phyloP scores from a whole-genome alignment of 53 echinoderm and acorn worm genomes.

The Crossaster papposus region DNA sequence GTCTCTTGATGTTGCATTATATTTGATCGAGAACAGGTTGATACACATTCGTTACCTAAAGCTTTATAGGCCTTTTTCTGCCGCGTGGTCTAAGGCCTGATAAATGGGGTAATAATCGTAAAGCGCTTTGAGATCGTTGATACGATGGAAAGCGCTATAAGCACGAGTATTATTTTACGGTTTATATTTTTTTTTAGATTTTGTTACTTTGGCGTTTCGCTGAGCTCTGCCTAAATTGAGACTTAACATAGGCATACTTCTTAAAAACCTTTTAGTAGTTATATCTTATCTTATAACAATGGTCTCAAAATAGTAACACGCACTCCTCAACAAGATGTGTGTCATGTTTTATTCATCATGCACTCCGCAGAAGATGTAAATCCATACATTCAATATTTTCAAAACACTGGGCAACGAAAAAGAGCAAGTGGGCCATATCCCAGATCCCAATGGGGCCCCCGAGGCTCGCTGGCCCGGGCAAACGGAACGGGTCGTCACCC shows the following conservation, averaged over 20 bases:
- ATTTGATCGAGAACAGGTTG: too few species aligned
- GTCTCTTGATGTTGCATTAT: too few species aligned
- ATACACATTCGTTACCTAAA: too few species aligned
- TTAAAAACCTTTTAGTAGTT: neutral
- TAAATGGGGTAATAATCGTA: too few species aligned
- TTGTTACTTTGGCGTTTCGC: neutral
- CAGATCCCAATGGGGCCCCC: neutral
- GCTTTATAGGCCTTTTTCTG: too few species aligned
- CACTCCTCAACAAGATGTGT: neutral
- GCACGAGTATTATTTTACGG: too few species aligned
- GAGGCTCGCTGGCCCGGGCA: neutral
- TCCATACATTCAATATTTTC: constrained; percentile 16
- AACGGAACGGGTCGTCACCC: neutral
- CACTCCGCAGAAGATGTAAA: neutral
- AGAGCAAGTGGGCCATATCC: neutral
- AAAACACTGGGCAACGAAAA: constrained; percentile 11
- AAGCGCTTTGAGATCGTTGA: too few species aligned
- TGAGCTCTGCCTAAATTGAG: neutral
- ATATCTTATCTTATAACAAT: neutral
- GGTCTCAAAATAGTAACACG: constrained; percentile 17
- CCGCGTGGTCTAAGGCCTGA: too few species aligned
- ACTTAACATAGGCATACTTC: neutral
- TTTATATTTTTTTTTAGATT: too few species aligned
- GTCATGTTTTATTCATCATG: constrained; percentile 37
- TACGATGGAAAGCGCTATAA: too few species aligned